Percentiles rank a stretch among this genome's conserved stretches.
phyloP scores from a whole-genome alignment of 2,888 invertebrate species.

The Sericinus montela region DNA sequence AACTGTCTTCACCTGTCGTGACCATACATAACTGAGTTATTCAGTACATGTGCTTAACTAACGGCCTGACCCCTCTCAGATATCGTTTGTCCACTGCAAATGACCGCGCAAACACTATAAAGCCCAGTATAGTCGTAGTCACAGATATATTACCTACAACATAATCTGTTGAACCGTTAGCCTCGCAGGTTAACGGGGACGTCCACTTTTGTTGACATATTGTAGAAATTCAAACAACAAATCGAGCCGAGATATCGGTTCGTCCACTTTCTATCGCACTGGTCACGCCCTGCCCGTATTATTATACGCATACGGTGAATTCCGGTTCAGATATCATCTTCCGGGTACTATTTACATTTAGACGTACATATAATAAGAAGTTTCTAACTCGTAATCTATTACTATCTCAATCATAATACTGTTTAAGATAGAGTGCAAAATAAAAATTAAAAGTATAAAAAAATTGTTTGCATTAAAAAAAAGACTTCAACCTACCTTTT shows the following conservation, averaged over 20 bases:
- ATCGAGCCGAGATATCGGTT: conserved; percentile 13
- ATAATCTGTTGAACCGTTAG: conserved; percentile 14
- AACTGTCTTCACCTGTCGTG: not conserved
- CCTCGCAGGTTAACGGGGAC: conserved; percentile 8
- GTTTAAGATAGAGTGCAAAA: too few relatives aligned
- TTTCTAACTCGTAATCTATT: too few relatives aligned
- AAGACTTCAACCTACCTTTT: too few relatives aligned
- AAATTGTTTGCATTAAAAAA: too few relatives aligned
- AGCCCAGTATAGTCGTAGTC: conserved; percentile 3
- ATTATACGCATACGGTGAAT: conserved; percentile 18
- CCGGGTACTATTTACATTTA: conserved; percentile 5
- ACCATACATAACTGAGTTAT: conserved; percentile 2
- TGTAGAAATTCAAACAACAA: conserved; percentile 20
- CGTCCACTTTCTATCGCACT: conserved; percentile 27
- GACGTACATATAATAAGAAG: not conserved
- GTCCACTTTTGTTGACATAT: conserved; percentile 20
- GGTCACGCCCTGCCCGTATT: conserved; percentile 23
- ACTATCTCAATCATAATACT: too few relatives aligned
- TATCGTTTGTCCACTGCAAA: conserved; percentile 23
- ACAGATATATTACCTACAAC: not conserved
- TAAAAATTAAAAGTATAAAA: too few relatives aligned
- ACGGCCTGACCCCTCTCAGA: conserved; percentile 26
- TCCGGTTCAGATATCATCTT: conserved; percentile 14
- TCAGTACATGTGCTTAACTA: conserved; percentile 20
- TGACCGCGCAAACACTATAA: not conserved